Base-by-base conservation (phyloP, 2,888 invertebrate genomes). In the Microplitis manilae region DNA sequence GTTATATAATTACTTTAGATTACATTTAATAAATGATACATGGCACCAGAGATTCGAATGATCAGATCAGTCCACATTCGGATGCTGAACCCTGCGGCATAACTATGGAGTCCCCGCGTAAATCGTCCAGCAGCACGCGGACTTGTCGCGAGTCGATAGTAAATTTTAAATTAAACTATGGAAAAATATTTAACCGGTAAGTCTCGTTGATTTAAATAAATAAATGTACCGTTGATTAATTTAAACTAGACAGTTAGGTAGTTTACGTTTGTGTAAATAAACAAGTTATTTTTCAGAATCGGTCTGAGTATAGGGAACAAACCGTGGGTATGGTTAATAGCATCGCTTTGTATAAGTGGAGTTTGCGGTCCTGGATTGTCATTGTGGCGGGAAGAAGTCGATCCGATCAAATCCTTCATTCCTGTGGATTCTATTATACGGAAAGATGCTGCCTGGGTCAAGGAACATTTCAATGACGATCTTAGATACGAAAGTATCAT, bases 401-500 rank as follows among this genome's bases (percentile, higher is more conserved):
- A 89, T 81, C 86, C 89, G 15, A 83, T 89, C 5, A 85, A 89
- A 69, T 85, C 90, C 7, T 90, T 88, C 83, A 85, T 90, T 74
- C 88, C 90, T 5, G 71, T 80, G 9, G 84, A 85, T 74, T 90
- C 90, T n/a, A 80, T 85, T 17, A 83, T 89, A 13, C 84, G 88
- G 1, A 61, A 77, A 39, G 87, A 90, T 70, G 88, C 89, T 0
- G 75, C 75, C 15, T 90, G 90, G 90, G 88, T 90, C 30, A 85
- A 84, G 78, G 81, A 84, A 69, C 82, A 90, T 80, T 90, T 90
- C 82, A 85, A 84, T 39, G 88, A 90, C 74, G 89, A 90, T 80
- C 81, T 90, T 73, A 85, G 87, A 78, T 90, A 88, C 82, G 89
- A 90, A 79, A 88, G 87, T 80, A 86, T 90, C 78, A 88, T 90